Conservation (phyloP, 2,797 vertebrate species). For the Eidolon dupreanum region DNA sequence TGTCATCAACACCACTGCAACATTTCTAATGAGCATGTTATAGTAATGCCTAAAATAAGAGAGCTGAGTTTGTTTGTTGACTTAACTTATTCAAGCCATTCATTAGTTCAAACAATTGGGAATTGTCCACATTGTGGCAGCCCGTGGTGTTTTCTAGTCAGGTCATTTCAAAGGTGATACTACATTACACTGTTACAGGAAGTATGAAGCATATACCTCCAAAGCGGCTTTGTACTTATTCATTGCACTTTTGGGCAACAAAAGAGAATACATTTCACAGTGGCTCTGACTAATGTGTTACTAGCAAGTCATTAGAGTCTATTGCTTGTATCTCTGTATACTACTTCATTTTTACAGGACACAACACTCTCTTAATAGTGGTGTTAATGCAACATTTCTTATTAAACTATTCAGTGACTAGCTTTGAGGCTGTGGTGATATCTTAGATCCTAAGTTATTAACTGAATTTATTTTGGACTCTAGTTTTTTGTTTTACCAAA, state of each 20-base stretch:
- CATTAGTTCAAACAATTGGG: not conserved
- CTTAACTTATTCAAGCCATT: conserved; percentile 10
- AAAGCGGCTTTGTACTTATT: not conserved
- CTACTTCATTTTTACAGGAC: not conserved
- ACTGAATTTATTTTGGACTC: not conserved
- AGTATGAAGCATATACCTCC: not conserved
- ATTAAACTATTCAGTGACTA: conserved; percentile 47
- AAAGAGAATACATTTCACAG: not conserved
- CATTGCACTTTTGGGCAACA: not conserved
- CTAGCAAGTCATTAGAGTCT: not conserved
- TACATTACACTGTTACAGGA: not conserved
- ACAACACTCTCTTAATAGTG: conserved; percentile 33
- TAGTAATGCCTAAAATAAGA: not conserved
- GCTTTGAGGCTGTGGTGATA: not conserved
- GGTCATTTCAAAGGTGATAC: not conserved
- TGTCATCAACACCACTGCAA: not conserved
- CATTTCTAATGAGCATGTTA: not conserved
- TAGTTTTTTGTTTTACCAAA: not conserved
- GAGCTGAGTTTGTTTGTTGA: not conserved
- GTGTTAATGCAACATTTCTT: conserved; percentile 51
- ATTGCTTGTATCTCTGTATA: not conserved
- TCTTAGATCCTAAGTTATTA: not conserved
- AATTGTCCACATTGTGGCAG: not conserved
- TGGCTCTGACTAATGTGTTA: not conserved
- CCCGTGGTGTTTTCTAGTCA: not conserved